Conservation (phyloP, 2,888 invertebrate genomes). For the Xestia sexstrigata region DNA sequence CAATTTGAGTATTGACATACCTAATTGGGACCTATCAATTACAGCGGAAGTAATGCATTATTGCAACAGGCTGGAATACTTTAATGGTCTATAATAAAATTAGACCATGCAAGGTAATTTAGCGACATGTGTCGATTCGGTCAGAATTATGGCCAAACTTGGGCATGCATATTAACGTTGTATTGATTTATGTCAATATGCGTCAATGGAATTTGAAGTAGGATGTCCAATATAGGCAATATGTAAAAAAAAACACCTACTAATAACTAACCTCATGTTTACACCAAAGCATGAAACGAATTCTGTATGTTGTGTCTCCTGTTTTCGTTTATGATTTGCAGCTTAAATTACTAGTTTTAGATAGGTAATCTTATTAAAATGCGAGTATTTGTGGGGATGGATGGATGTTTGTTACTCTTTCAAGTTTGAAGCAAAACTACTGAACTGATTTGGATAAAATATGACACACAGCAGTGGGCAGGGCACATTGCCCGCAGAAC, state of each 20-base stretch:
- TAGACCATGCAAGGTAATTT: not conserved
- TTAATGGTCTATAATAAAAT: slow-evolving; percentile 17
- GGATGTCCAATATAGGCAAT: not conserved
- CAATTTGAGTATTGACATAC: not conserved
- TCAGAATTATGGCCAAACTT: not conserved
- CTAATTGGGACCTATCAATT: not conserved
- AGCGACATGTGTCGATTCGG: not conserved
- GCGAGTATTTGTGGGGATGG: too few species aligned
- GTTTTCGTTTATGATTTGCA: not conserved
- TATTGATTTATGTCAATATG: not conserved
- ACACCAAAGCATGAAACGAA: not conserved
- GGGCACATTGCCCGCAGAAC: too few species aligned
- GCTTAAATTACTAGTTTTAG: too few species aligned
- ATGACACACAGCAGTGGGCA: too few species aligned
- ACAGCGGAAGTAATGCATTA: slow-evolving; percentile 44
- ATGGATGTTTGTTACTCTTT: too few species aligned
- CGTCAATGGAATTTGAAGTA: not conserved
- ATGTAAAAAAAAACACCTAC: not conserved
- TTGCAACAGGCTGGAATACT: slow-evolving; percentile 1
- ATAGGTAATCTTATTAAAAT: too few species aligned
- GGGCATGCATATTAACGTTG: not conserved
- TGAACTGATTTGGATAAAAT: too few species aligned
- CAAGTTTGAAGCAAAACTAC: too few species aligned
- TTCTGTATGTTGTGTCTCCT: not conserved
- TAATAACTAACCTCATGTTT: too few species aligned